Evolutionary conservation across 1,140 invertebrate species (phyloP).

Genomic region (Microplitis demolitor): DNA sequence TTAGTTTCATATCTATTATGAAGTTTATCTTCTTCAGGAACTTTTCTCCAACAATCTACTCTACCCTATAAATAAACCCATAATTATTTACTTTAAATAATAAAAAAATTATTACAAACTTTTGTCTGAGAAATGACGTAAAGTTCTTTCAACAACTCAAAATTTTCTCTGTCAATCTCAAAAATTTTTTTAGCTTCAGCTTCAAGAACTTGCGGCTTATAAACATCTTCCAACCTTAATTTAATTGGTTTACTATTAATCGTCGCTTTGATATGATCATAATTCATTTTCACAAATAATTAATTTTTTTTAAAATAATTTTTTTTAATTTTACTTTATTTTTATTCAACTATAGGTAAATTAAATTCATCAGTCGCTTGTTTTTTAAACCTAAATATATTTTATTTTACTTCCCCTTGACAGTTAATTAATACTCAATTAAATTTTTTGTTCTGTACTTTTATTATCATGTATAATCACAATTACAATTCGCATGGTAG

Average conservation of each 20-base stretch:
- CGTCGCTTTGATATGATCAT: slow-evolving; percentile 10
- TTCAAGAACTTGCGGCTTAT: slow-evolving; percentile 43
- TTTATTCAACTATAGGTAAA: too few species aligned
- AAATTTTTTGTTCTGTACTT: not conserved
- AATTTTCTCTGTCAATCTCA: slow-evolving; percentile 56
- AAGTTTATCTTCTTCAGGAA: not conserved
- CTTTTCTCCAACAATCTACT: slow-evolving; percentile 45
- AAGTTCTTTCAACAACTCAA: slow-evolving; percentile 53
- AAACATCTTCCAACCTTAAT: slow-evolving; percentile 32
- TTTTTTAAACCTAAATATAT: not conserved
- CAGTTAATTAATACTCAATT: not conserved
- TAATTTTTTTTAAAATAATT: too few species aligned
- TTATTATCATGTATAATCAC: not conserved
- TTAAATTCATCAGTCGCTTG: not conserved
- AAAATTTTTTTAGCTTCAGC: slow-evolving; percentile 40
- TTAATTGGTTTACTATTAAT: slow-evolving; percentile 25
- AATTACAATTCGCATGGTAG: not conserved
- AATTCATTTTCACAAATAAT: too few species aligned
- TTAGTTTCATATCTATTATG: slow-evolving; percentile 8
- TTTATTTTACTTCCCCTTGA: not conserved
- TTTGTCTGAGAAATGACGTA: slow-evolving; percentile 51
- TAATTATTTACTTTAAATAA: not conserved
- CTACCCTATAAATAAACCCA: slow-evolving; percentile 35
- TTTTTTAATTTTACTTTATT: too few species aligned
- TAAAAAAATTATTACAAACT: slow-evolving; percentile 42